phyloP scores from a whole-genome alignment of 1,140 invertebrate species.

The Lucilia sericata region DNA sequence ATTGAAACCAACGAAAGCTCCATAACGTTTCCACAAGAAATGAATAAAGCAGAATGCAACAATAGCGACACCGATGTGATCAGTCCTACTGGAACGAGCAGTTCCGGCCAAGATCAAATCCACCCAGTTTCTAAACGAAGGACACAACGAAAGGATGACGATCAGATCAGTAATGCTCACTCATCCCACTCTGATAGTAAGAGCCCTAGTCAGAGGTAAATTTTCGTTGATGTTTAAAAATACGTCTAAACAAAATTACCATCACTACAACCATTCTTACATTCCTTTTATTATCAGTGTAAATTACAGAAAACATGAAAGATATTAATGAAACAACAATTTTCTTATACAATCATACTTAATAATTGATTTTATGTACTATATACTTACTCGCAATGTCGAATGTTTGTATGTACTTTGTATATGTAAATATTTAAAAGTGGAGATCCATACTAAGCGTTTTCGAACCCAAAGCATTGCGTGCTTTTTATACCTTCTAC shows the following conservation, averaged over 20 bases:
- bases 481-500: too few species aligned
- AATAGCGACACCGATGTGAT: constrained; percentile 65
- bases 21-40: constrained; percentile 60
- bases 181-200: constrained; percentile 77
- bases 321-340: too few species aligned
- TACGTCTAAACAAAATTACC: not conserved
- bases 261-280: not conserved
- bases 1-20: constrained; percentile 66
- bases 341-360: too few species aligned
- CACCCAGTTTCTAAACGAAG: constrained; percentile 37
- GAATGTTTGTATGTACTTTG: too few species aligned
- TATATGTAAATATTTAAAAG: too few species aligned
- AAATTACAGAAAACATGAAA: too few species aligned
- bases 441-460: too few species aligned
- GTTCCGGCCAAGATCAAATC: constrained; percentile 56
- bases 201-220: constrained; percentile 71
- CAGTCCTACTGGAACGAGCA: constrained; percentile 64
- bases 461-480: too few species aligned
- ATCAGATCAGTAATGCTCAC: constrained; percentile 74
- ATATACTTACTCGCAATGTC: too few species aligned
- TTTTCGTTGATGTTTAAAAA: constrained; percentile 28
- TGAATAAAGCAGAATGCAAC: constrained; percentile 59
- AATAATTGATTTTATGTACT: too few species aligned
- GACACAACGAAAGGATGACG: constrained; percentile 70
- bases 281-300: too few species aligned